Evolutionary conservation across 2,113 vertebrate species (phyloP), one percentile per base, ranked within the genome.

Genomic region (Pandion haliaetus): DNA sequence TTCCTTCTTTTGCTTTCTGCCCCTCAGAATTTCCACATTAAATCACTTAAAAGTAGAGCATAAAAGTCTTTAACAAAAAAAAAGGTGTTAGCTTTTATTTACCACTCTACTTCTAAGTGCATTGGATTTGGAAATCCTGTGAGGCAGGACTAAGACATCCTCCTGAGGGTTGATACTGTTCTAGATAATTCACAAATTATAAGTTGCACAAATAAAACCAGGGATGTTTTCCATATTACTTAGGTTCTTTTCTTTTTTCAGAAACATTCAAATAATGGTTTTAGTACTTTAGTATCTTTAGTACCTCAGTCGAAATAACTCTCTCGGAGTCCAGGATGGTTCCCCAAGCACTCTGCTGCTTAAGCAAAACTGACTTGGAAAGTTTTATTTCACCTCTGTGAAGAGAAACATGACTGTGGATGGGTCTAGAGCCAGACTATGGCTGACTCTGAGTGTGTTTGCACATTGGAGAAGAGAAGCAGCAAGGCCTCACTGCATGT

Each of bases 321-420:
- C n/a, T 78, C 18, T 38, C 78, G 28, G 38, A 69, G 34, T 34
- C 10, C 44, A 84, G 26, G 25, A 86, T 50, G n/a, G 52, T 34
- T 91, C 72, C n/a, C 38, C 42, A 72, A 36, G 38, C 20, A 42
- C 71, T 71, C 26, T 95, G 63, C 67, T 84, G 77, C 52, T 58
- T 84, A 87, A 93, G 81, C 57, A 91, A 87, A 95, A 91, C 42
- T 57, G 61, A 61, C 86, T 93, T 71, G 71, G 54, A 82, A 93
- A 95, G 49, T 61, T 89, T 89, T 76, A 63, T 59, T 96, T 94
- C 12, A 36, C 6, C 34, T 74, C 77, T 82, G 18, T 49, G 47
- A 94, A 86, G 25, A 80, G 38, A 92, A 94, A 91, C 17, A 32
- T 62, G 84, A 74, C 45, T 73, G 73, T 78, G 82, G 42, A 42